Percentiles rank a stretch among this genome's conserved stretches.
Evolutionary conservation across 2,113 vertebrate species (phyloP).

Genomic region (Chinchilla lanigera): DNA sequence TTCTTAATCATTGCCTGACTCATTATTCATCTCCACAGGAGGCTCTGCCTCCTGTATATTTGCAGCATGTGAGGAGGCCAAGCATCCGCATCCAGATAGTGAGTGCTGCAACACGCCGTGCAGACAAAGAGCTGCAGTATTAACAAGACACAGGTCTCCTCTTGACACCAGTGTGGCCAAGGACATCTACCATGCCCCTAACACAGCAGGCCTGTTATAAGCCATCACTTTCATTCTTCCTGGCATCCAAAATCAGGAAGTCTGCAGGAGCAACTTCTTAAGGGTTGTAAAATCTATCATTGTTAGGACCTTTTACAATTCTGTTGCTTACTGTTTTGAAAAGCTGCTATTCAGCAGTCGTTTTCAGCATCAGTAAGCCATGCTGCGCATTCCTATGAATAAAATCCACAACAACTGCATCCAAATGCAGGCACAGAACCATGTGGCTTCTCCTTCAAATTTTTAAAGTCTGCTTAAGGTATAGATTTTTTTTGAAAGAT

Average conservation of each 20-base stretch:
- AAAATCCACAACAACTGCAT: neutral
- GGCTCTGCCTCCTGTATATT: neutral
- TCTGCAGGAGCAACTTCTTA: conserved; percentile 60
- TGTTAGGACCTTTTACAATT: conserved; percentile 44
- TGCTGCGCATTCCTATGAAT: neutral
- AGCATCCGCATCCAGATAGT: neutral
- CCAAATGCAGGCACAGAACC: neutral
- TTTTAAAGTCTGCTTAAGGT: neutral
- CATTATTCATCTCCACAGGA: conserved; percentile 49
- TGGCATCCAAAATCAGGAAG: conserved; percentile 39
- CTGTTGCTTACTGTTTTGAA: conserved; percentile 55
- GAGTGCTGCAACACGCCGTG: neutral
- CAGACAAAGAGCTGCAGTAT: conserved; percentile 51
- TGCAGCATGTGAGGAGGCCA: conserved; percentile 9
- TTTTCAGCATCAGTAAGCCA: neutral
- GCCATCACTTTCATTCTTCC: conserved; percentile 54
- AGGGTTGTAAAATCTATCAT: conserved; percentile 59
- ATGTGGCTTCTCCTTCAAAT: neutral
- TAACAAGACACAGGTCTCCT: conserved; percentile 61
- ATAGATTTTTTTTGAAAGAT: neutral
- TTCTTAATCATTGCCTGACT: conserved; percentile 23
- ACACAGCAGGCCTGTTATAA: conserved; percentile 72
- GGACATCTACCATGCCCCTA: conserved; percentile 49
- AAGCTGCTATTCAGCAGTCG: conserved; percentile 38
- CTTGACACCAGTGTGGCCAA: conserved; percentile 36